These are phyloP conservation scores for Microchirus variegatus DNA, from an alignment of 2,797 vertebrate species.

Conservation along the genomic window DNA sequence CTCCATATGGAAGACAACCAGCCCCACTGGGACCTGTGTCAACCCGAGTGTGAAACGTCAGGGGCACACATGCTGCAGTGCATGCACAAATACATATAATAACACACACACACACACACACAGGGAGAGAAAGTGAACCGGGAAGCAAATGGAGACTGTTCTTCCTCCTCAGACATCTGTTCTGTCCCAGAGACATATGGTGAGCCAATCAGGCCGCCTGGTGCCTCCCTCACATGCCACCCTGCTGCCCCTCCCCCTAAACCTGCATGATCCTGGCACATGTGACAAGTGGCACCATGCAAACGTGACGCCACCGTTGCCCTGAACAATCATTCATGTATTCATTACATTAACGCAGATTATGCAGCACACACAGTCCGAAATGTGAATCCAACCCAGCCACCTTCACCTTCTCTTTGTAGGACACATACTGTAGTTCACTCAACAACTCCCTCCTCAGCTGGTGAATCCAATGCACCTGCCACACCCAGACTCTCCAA, in stretches of 20 bases:
- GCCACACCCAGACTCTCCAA: slow-evolving; percentile 7
- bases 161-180: slow-evolving; percentile 73
- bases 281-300: slow-evolving; percentile 61
- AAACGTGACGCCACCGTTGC: slow-evolving; percentile 37
- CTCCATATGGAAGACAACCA: slow-evolving; percentile 54
- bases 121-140: slow-evolving; percentile 42
- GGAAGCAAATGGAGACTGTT: slow-evolving; percentile 38
- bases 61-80: slow-evolving; percentile 9
- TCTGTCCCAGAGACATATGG: slow-evolving; percentile 75
- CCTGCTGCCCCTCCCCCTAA: slow-evolving; percentile 45
- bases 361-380: not conserved
- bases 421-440: too few species aligned
- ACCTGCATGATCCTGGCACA: slow-evolving; percentile 56
- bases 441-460: not conserved
- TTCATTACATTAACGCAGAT: slow-evolving; percentile 24
- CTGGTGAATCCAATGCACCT: slow-evolving; percentile 7
- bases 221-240: slow-evolving; percentile 52
- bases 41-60: slow-evolving; percentile 56
- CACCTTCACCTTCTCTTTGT: not conserved
- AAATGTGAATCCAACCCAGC: not conserved
- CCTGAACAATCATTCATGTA: slow-evolving; percentile 38
- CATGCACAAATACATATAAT: slow-evolving; percentile 1
- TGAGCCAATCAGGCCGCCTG: slow-evolving; percentile 69
- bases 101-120: slow-evolving; percentile 13
- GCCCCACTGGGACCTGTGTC: slow-evolving; percentile 59